phyloP scores from a whole-genome alignment of 2,797 vertebrate genomes.

The Acridotheres tristis region DNA sequence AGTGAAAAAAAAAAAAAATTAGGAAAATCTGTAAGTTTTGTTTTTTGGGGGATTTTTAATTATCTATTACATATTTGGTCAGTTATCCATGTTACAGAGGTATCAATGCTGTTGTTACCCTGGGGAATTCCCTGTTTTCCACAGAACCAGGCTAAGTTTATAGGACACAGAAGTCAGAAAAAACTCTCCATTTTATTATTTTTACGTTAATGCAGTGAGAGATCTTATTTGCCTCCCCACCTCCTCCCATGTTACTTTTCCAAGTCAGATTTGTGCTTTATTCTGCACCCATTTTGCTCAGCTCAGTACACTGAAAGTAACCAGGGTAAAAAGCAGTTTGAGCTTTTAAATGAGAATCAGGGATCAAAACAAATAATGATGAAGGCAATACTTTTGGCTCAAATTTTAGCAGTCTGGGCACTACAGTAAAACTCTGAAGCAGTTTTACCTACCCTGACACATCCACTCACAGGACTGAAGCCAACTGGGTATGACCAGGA shows the following conservation, averaged over 20 bases:
- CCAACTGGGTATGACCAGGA: not conserved
- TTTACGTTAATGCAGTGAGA: not conserved
- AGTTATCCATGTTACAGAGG: not conserved
- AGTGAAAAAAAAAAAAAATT: not conserved
- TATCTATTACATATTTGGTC: not conserved
- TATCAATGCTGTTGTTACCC: not conserved
- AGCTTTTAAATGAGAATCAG: not conserved
- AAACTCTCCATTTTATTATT: not conserved
- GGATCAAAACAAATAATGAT: not conserved
- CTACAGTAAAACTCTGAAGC: not conserved
- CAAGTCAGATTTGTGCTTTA: not conserved
- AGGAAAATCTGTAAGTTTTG: not conserved
- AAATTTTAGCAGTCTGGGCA: not conserved
- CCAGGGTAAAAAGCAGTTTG: not conserved
- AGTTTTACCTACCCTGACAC: not conserved
- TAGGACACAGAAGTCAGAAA: not conserved
- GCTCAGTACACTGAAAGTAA: not conserved
- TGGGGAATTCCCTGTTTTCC: not conserved
- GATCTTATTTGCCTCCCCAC: not conserved
- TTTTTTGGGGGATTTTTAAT: not conserved
- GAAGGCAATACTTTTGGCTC: not conserved
- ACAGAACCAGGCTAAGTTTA: not conserved
- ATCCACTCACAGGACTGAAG: not conserved
- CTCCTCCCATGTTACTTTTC: not conserved
- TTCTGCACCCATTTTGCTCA: conserved; percentile 32